Conservation (phyloP, 1,140 invertebrate genomes). For the Aphidius gifuensis region DNA sequence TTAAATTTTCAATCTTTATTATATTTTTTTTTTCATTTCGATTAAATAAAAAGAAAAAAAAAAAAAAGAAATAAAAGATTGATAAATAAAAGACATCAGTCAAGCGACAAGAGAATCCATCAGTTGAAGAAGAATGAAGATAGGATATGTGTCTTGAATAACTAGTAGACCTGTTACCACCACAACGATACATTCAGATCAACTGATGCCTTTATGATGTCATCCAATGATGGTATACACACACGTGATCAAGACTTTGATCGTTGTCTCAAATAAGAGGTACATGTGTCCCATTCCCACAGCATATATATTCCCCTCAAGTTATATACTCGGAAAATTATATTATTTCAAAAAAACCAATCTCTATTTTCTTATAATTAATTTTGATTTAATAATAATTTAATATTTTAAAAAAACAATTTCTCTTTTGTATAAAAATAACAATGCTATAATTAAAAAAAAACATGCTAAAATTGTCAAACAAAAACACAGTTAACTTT, state of each 20-base stretch:
- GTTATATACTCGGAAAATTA: neutral
- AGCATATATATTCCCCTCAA: neutral
- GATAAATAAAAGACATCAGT: no score
- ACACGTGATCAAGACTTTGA: constrained; percentile 6
- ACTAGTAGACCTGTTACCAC: constrained; percentile 13
- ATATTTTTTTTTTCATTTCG: no score
- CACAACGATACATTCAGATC: neutral
- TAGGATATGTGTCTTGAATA: constrained; percentile 24
- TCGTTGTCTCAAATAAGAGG: constrained; percentile 1
- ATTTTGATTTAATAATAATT: no score
- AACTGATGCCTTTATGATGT: constrained; percentile 17
- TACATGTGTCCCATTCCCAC: constrained; percentile 7
- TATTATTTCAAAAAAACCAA: neutral
- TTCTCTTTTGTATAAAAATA: no score
- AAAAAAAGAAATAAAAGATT: no score
- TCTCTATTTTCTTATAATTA: no score
- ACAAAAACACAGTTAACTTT: no score
- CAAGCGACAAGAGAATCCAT: neutral
- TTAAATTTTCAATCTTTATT: no score
- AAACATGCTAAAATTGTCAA: no score
- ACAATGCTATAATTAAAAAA: no score
- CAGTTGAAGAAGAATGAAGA: constrained; percentile 7
- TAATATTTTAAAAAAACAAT: no score
- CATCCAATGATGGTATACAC: neutral
- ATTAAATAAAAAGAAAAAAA: no score